phyloP scores from a whole-genome alignment of 92 coral and sea anemone species.

The Plumapathes pennacea region DNA sequence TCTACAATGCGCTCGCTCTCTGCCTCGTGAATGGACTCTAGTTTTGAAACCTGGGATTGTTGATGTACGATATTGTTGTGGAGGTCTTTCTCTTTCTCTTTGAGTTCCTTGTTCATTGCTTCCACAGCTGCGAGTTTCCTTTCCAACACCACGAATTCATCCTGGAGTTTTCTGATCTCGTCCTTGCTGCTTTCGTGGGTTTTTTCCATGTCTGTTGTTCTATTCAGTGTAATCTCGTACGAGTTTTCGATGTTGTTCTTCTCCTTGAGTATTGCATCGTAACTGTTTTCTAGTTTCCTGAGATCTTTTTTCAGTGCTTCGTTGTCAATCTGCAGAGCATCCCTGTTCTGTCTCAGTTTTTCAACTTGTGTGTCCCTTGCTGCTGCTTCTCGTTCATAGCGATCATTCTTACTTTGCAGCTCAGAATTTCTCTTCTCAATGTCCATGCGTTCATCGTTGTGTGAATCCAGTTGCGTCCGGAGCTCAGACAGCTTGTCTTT shows the following conservation, averaged over 20 bases:
- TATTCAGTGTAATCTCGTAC: slow-evolving; percentile 56
- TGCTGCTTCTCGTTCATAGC: slow-evolving; percentile 48
- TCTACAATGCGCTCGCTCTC: slow-evolving; percentile 74
- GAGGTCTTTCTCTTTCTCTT: slow-evolving; percentile 63
- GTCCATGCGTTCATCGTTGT: slow-evolving; percentile 56
- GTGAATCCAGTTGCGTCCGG: slow-evolving; percentile 53
- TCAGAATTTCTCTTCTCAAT: slow-evolving; percentile 60
- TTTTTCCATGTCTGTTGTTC: slow-evolving; percentile 57
- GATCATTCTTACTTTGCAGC: slow-evolving; percentile 57
- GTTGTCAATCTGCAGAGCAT: slow-evolving; percentile 40
- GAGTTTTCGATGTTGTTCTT: slow-evolving; percentile 55
- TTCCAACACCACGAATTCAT: slow-evolving; percentile 55
- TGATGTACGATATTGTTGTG: slow-evolving; percentile 42
- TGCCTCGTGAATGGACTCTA: slow-evolving; percentile 72
- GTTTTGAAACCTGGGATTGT: slow-evolving; percentile 62
- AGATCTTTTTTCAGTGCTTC: slow-evolving; percentile 61
- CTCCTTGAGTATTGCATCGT: slow-evolving; percentile 47
- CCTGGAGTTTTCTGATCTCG: slow-evolving; percentile 66
- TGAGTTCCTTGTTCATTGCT: slow-evolving; percentile 42
- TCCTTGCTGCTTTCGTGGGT: slow-evolving; percentile 64
- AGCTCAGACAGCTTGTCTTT: slow-evolving; percentile 82
- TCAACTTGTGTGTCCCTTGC: slow-evolving; percentile 49
- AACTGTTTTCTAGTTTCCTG: slow-evolving; percentile 48
- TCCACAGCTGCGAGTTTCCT: slow-evolving; percentile 60
- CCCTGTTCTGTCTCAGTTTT: slow-evolving; percentile 49